Base-by-base conservation (phyloP, 2,888 invertebrate genomes). In the Drosophila niveifrons region DNA sequence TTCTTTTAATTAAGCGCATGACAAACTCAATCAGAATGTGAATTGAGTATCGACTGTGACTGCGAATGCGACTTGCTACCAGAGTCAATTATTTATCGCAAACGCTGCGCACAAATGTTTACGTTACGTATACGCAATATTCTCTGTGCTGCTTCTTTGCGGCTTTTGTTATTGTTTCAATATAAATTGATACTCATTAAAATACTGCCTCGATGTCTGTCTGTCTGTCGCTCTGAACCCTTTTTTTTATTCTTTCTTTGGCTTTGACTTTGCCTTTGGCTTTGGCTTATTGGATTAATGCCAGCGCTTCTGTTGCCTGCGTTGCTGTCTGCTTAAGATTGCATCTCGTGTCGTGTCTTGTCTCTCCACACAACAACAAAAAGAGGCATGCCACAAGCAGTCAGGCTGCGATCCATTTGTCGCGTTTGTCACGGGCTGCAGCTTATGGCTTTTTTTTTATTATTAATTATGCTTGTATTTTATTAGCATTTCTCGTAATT, bases 141-240 rank as follows among this genome's bases (percentile, higher is more conserved):
- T 34, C 63, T 51, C 65, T 62, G 41, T 57, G 28, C 15, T 36
- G 31, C 31, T 50, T 59, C 47, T 56, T 71, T 63, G 56, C 59
- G 62, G 23, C 23, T 57, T 57, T 71, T 68, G 69, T 67, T 72
- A 70, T 74, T 74, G 71, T 56, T 72, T 74, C 75, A 59, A 72
- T 81, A 84, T 81, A 86, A 89, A 78, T 82, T 65, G 78, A 75
- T 78, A 74, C 74, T 71, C 80, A 81, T 76, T 85, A 75, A 78
- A 75, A 64, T 67, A 71, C 44, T 28, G 47, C 36, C 59, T 34
- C 23, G 23, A 23, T 23, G 53, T 31, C 31, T 31, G 34, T 46
- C 10, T 59, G 15, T 44, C 17, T 53, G 8, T 13, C 43, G 10
- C 31, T 39, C 13, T 3, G 1, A 8, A 18, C 3, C 11, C 17